Percentiles rank a stretch among this genome's conserved stretches.
Conservation (phyloP, 1,140 invertebrate genomes). For the Trachelipus rathkii region DNA sequence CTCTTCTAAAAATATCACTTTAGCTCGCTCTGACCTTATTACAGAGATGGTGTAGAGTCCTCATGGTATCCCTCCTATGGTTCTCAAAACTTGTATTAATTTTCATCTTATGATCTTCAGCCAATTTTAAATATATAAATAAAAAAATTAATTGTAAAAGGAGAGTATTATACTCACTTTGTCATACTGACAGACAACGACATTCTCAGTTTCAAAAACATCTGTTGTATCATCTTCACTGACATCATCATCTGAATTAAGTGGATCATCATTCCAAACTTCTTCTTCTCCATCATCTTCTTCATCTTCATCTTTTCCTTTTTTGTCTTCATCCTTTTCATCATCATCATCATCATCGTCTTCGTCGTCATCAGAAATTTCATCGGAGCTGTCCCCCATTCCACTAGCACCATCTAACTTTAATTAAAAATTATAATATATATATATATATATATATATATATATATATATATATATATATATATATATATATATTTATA, state of each 20-base stretch:
- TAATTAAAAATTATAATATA: constrained; percentile 1
- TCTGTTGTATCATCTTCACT: constrained; percentile 93
- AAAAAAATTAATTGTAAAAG: too few relatives aligned
- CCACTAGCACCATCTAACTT: constrained; percentile 20
- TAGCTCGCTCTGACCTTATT: too few relatives aligned
- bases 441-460: neutral
- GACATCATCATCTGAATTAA: constrained; percentile 94
- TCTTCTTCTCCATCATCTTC: constrained; percentile 30
- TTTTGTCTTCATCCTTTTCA: constrained; percentile 28
- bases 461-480: neutral
- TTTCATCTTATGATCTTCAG: too few relatives aligned
- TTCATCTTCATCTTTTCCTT: constrained; percentile 22
- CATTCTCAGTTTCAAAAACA: constrained; percentile 95
- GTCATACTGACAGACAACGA: constrained; percentile 98
- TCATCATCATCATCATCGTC: constrained; percentile 31
- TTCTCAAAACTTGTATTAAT: too few relatives aligned
- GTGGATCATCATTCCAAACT: constrained; percentile 64
- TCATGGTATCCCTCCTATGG: too few relatives aligned
- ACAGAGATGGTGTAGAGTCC: too few relatives aligned
- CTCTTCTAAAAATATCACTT: too few relatives aligned
- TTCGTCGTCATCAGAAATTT: constrained; percentile 30
- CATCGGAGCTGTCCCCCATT: constrained; percentile 27
- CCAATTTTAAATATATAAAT: too few relatives aligned
- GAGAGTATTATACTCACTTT: constrained; percentile 61
- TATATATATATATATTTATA: too few relatives aligned